Percentiles rank a stretch among this genome's conserved stretches.
phyloP scores from a whole-genome alignment of 2,113 vertebrate genomes.

The Dicerorhinus sumatrensis region DNA sequence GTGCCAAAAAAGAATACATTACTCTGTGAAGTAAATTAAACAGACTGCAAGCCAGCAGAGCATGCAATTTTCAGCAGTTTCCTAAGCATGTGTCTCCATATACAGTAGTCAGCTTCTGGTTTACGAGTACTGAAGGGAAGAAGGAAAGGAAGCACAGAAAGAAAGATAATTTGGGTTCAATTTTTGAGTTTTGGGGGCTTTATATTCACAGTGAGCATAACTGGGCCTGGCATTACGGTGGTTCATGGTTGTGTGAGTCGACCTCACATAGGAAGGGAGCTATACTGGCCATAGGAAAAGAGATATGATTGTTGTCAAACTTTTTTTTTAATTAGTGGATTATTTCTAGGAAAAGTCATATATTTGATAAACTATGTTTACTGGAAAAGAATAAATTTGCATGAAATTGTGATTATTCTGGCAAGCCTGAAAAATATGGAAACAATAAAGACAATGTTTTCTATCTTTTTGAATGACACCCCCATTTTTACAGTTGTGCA shows the following conservation, averaged over 20 bases:
- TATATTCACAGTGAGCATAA: neutral
- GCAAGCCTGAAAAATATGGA: neutral
- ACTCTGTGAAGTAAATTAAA: neutral
- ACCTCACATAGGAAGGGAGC: neutral
- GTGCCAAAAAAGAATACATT: neutral
- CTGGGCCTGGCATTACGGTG: neutral
- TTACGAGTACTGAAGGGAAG: neutral
- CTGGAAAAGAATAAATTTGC: neutral
- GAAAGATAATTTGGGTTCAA: neutral
- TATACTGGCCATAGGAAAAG: neutral
- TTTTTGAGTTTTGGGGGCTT: neutral
- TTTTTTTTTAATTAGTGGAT: neutral
- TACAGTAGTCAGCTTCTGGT: neutral
- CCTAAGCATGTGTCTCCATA: neutral
- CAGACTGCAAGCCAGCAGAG: neutral
- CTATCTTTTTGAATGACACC: neutral
- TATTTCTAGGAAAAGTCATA: neutral
- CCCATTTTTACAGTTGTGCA: neutral
- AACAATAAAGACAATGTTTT: neutral
- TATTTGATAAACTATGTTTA: neutral
- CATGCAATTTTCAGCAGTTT: neutral
- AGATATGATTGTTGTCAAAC: neutral
- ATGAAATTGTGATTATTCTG: neutral
- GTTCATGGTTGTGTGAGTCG: neutral
- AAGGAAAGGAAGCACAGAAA: neutral